Evolutionary conservation across 2,888 invertebrate species (phyloP).

Genomic region (Epsilonema sp.): DNA sequence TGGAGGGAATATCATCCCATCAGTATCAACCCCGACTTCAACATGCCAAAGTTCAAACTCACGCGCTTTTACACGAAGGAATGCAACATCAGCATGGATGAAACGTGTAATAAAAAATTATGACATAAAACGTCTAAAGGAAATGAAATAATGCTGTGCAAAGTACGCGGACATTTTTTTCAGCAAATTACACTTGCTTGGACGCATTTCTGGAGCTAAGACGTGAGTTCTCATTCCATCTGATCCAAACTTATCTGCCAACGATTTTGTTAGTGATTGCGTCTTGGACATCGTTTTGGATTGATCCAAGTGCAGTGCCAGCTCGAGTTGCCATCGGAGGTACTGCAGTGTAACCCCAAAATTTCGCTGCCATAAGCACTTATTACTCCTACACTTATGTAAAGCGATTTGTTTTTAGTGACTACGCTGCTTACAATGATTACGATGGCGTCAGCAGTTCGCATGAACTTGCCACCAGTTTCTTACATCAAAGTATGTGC

Average conservation of each 20-base stretch:
- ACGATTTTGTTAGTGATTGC: constrained; percentile 25
- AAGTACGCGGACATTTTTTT: no score
- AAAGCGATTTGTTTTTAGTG: no score
- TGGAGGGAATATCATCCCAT: not conserved
- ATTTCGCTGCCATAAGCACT: no score
- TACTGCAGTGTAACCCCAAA: no score
- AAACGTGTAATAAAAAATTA: constrained; percentile 1
- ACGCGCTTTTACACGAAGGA: not conserved
- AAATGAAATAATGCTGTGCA: no score
- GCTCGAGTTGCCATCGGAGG: constrained; percentile 26
- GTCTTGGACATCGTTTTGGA: constrained; percentile 28
- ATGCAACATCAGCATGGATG: not conserved
- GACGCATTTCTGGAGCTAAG: constrained; percentile 20
- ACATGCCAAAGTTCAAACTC: not conserved
- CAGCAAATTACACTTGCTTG: constrained; percentile 23
- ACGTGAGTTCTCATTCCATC: constrained; percentile 22
- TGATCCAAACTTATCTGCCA: constrained; percentile 26
- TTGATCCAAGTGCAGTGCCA: constrained; percentile 26
- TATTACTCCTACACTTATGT: no score
- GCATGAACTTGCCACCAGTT: constrained; percentile 10
- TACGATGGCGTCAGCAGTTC: constrained; percentile 17
- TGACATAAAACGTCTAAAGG: not conserved
- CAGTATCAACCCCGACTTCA: not conserved
- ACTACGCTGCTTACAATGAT: constrained; percentile 27
- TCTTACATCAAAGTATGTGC: constrained; percentile 9